These are phyloP conservation scores for Choreutis nemorana DNA, from an alignment of 2,888 invertebrate species.

Conservation along the genomic window DNA sequence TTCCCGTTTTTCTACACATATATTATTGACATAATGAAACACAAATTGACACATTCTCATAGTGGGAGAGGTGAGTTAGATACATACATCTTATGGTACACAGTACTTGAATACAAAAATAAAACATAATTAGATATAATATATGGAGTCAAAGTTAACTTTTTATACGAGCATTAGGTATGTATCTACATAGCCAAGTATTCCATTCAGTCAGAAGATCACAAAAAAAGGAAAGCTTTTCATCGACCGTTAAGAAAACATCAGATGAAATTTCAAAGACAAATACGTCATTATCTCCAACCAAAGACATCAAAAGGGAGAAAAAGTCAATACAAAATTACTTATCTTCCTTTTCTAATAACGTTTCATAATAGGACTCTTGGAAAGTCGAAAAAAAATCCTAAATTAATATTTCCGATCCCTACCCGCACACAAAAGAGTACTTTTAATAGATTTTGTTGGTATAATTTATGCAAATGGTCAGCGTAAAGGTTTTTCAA, in stretches of 20 bases:
- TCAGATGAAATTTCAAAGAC: constrained; percentile 41
- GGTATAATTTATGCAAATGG: constrained; percentile 61
- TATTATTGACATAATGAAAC: too few species aligned
- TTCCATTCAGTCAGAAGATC: too few species aligned
- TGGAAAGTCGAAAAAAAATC: constrained; percentile 24
- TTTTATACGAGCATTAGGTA: too few species aligned
- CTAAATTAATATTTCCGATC: constrained; percentile 57
- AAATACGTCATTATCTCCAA: constrained; percentile 47
- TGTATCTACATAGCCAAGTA: too few species aligned
- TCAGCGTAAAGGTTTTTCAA: constrained; percentile 29
- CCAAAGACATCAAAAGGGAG: constrained; percentile 38
- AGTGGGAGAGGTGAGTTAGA: too few species aligned
- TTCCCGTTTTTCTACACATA: too few species aligned
- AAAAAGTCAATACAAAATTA: constrained; percentile 37
- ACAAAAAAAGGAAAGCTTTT: too few species aligned
- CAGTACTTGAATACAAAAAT: too few species aligned
- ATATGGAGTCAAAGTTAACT: too few species aligned
- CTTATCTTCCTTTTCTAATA: constrained; percentile 19
- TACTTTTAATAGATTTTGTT: constrained; percentile 45
- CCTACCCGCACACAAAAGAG: constrained; percentile 40
- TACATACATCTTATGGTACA: too few species aligned
- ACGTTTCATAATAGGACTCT: constrained; percentile 25
- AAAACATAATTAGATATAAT: too few species aligned
- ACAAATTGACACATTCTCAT: too few species aligned
- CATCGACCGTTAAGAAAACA: constrained; percentile 10